Conservation (phyloP, 1,140 invertebrate genomes). For the Neuroterus valhalla region DNA sequence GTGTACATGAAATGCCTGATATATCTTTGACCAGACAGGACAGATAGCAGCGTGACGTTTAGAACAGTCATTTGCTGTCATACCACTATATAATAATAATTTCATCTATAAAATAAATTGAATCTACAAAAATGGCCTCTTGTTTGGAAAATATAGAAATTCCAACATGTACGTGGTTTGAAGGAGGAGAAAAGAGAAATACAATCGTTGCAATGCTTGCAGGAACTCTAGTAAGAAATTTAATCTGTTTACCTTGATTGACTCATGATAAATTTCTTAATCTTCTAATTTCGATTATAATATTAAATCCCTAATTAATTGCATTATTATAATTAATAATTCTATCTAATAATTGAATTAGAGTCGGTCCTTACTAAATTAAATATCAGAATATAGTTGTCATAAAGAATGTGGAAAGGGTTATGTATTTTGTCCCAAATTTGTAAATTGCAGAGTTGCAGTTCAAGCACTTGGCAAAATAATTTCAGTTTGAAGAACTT, state of each 20-base stretch:
- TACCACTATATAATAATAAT: not conserved
- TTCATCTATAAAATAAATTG: not conserved
- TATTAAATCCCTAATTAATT: not conserved
- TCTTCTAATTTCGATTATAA: too few species aligned
- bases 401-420: not conserved
- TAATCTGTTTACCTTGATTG: constrained; percentile 37
- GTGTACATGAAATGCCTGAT: too few species aligned
- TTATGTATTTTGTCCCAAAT: too few species aligned
- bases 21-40: too few species aligned
- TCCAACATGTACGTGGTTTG: constrained; percentile 79
- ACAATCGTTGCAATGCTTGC: constrained; percentile 87
- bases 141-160: constrained; percentile 76
- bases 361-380: too few species aligned
- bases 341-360: not conserved
- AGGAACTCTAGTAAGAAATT: constrained; percentile 84
- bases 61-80: not conserved
- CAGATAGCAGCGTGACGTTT: too few species aligned
- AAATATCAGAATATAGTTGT: not conserved
- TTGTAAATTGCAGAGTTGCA: too few species aligned
- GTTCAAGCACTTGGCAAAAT: too few species aligned
- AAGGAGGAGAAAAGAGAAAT: constrained; percentile 86
- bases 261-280: constrained; percentile 1
- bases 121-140: constrained; percentile 61
- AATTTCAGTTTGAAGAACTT: too few species aligned
- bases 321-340: not conserved